These are phyloP conservation scores for Virgularia gustaviana DNA, from an alignment of 92 coral and sea anemone genomes.

Conservation along the genomic window DNA sequence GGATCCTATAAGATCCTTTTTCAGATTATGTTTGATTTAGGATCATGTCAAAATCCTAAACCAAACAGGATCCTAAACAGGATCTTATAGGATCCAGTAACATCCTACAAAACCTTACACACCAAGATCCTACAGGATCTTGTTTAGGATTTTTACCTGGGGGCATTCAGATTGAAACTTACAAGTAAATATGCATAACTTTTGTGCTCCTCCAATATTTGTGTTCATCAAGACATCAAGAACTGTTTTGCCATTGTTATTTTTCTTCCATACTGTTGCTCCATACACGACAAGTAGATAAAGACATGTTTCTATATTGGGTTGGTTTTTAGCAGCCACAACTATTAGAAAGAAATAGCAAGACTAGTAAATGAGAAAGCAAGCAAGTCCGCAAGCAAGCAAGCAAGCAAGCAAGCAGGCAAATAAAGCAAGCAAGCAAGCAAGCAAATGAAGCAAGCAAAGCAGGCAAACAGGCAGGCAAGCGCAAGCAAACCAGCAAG, in stretches of 20 bases:
- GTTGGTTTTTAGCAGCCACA: neutral
- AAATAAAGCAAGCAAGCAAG: no score
- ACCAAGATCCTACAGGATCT: no score
- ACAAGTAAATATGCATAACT: neutral
- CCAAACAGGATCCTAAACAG: no score
- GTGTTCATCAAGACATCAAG: slow-evolving; percentile 44
- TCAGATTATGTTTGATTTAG: no score
- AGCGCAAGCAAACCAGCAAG: neutral
- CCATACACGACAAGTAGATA: slow-evolving; percentile 81
- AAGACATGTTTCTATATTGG: slow-evolving; percentile 62
- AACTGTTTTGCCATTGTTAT: slow-evolving; percentile 65
- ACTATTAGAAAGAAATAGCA: neutral
- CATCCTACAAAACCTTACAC: no score
- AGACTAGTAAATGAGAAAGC: neutral
- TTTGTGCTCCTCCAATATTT: slow-evolving; percentile 2
- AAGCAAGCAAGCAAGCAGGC: neutral
- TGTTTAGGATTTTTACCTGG: no score
- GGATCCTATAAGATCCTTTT: no score
- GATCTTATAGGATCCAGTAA: no score
- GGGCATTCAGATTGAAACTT: neutral
- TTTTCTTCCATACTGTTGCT: slow-evolving; percentile 64
- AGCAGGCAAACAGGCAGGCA: no score
- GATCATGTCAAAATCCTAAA: no score
- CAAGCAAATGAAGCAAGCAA: no score
- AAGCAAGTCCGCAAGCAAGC: neutral